Base-by-base conservation (phyloP, 2,113 vertebrate genomes). In the Muntiacus muntjak region DNA sequence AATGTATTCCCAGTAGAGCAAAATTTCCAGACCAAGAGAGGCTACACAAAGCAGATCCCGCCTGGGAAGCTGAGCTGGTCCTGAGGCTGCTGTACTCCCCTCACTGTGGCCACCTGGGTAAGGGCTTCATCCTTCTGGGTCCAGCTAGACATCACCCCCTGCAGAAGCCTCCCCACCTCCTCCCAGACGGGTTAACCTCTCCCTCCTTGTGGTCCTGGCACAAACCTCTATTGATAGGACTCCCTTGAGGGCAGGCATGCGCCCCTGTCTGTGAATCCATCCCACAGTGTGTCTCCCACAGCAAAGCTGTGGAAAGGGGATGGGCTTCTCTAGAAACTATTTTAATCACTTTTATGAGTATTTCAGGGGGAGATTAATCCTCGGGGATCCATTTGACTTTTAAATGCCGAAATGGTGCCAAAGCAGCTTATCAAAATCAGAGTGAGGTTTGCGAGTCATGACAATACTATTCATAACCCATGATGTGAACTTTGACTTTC, bases 371-470 rank as follows among this genome's bases (percentile, higher is more conserved):
- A 92, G 23, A 79, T 30, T n/a, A 84, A 67, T 71, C 86, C 25
- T 15, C 11, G 55, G 55, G 89, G 58, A 88, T 55, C 58, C 15
- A 96, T 45, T 30, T 87, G 86, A 94, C 60, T 94, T 94, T 97
- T 78, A 88, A 94, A 96, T 83, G 85, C 90, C 74, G n/a, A 87
- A 95, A 78, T 55, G 71, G 93, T 94, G 89, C 67, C 57, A 92
- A 96, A 97, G 64, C 45, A 82, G 54, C 60, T 93, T 76, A 71
- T 86, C 28, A 95, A 89, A 94, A 58, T 89, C 87, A 71, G 83
- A 81, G 76, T n/a, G 12, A 23, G 43, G 50, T 93, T 96, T 97
- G 43, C 54, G 78, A 74, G 64, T 86, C 62, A 96, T 60, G 89
- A 60, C 6, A 15, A 16, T 40, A 67, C 64, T 28, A n/a, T 64